Percentiles rank a stretch among this genome's conserved stretches.
These are phyloP conservation scores for Euplagia quadripunctaria DNA, from an alignment of 2,888 invertebrate species.

Conservation along the genomic window DNA sequence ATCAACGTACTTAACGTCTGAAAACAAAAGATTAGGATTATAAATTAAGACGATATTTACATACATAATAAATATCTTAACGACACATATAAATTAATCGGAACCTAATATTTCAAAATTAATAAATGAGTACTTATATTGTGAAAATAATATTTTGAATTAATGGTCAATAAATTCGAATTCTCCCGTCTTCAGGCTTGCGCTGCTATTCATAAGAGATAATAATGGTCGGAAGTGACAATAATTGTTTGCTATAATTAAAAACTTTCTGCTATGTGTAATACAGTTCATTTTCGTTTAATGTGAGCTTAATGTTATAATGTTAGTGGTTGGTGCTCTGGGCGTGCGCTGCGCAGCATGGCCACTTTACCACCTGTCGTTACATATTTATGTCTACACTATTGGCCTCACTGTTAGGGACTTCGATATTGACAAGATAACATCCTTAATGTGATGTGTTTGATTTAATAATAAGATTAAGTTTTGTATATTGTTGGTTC, in stretches of 20 bases:
- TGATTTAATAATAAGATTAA: slow-evolving; percentile 88
- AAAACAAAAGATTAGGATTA: slow-evolving; percentile 83
- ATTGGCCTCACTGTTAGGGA: slow-evolving; percentile 87
- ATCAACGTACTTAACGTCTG: slow-evolving; percentile 68
- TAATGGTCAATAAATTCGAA: slow-evolving; percentile 88
- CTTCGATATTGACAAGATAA: slow-evolving; percentile 88
- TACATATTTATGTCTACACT: slow-evolving; percentile 88
- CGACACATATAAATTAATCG: slow-evolving; percentile 88
- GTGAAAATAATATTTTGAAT: slow-evolving; percentile 88
- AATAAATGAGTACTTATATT: slow-evolving; percentile 88
- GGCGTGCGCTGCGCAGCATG: slow-evolving; percentile 86
- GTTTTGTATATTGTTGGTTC: slow-evolving; percentile 75
- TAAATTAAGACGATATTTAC: slow-evolving; percentile 86
- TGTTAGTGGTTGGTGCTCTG: slow-evolving; percentile 61
- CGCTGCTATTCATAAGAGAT: slow-evolving; percentile 72
- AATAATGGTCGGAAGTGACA: slow-evolving; percentile 57
- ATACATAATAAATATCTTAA: slow-evolving; percentile 87
- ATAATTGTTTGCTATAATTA: slow-evolving; percentile 56
- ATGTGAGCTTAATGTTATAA: slow-evolving; percentile 59
- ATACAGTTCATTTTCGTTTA: slow-evolving; percentile 76
- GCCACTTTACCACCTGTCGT: slow-evolving; percentile 87
- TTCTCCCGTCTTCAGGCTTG: slow-evolving; percentile 87
- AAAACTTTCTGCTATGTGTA: slow-evolving; percentile 59
- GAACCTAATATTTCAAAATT: slow-evolving; percentile 88
- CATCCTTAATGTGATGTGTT: slow-evolving; percentile 88